Evolutionary conservation across 2,113 vertebrate species (phyloP).

Genomic region (Ardeotis arabs): DNA sequence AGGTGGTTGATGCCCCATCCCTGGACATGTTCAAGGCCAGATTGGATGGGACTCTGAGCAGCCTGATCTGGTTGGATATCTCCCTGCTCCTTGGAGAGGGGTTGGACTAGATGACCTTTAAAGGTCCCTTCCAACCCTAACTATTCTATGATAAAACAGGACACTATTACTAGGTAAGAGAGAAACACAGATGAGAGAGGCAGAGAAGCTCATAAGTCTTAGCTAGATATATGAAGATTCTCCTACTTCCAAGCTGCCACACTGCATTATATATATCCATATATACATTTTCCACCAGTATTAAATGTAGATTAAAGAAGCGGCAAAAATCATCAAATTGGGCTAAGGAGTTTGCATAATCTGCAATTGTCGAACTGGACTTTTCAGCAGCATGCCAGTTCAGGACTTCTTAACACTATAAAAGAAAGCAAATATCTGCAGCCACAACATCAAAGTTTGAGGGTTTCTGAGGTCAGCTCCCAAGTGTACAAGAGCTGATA

Average conservation of each 20-base stretch:
- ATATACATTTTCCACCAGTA: not conserved
- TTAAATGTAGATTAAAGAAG: not conserved
- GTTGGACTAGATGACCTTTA: too few species aligned
- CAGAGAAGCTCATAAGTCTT: not conserved
- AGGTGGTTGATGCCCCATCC: too few species aligned
- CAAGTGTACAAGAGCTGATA: fast-evolving
- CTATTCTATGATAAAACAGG: not conserved
- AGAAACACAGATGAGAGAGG: not conserved
- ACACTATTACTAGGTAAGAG: not conserved
- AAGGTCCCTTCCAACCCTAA: too few species aligned
- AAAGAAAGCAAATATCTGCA: not conserved
- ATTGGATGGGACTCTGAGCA: too few species aligned
- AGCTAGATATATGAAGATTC: not conserved
- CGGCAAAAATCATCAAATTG: not conserved
- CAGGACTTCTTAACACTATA: not conserved
- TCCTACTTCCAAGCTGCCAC: not conserved
- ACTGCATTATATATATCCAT: not conserved
- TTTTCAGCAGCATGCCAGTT: not conserved
- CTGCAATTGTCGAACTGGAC: not conserved
- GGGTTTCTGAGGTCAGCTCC: not conserved
- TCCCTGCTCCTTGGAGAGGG: too few species aligned
- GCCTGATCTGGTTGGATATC: too few species aligned
- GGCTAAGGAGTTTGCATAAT: not conserved
- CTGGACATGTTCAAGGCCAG: too few species aligned
- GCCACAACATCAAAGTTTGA: not conserved